Evolutionary conservation across 2,888 invertebrate genomes (phyloP), one percentile per base, ranked within the genome.

Genomic region (Mantis religiosa): DNA sequence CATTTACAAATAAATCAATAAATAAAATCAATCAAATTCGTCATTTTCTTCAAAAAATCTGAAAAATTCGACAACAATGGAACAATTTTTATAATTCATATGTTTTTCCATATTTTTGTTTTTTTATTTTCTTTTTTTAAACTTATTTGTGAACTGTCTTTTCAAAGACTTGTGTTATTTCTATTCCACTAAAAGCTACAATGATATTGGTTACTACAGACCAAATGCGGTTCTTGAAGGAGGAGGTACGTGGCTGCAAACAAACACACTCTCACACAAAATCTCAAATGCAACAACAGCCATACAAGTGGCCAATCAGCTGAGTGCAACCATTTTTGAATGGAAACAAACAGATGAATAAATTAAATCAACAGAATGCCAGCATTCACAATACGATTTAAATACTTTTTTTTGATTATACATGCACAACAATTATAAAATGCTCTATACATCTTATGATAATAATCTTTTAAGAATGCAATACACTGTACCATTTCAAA

Each of bases 1-100:
- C 89, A 89, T 89, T 88, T 88, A 88, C 88, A 89, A 88, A 88
- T 34, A 87, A 87, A 89, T 84, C 41, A 89, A 88, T 85, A 81
- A 88, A 89, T 88, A 88, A 88, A 87, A 82, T n/a, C 34, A 87
- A 87, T 82, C 71, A 87, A 82, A 25, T 47, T 54, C 41, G 47
- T 83, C 27, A 30, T 28, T 83, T 34, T 89, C 86, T 86, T 86
- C 54, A 83, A 86, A 27, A 85, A 87, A 84, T 88, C 47, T 87
- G 28, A 47, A 82, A 83, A 87, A 14, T 25, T 84, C 25, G 83
- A 88, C 84, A 83, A 87, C 82, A 87, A 82, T 87, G 47, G 34
- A 87, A 87, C 87, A 87, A 34, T 71, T 71, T 71, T 71, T 71
- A 71, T 41, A 71, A 71, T 20, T 71, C 14, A 71, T 71, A 25